Evolutionary conservation across 2,888 invertebrate genomes (phyloP).

Genomic region (Cephus pulcher): DNA sequence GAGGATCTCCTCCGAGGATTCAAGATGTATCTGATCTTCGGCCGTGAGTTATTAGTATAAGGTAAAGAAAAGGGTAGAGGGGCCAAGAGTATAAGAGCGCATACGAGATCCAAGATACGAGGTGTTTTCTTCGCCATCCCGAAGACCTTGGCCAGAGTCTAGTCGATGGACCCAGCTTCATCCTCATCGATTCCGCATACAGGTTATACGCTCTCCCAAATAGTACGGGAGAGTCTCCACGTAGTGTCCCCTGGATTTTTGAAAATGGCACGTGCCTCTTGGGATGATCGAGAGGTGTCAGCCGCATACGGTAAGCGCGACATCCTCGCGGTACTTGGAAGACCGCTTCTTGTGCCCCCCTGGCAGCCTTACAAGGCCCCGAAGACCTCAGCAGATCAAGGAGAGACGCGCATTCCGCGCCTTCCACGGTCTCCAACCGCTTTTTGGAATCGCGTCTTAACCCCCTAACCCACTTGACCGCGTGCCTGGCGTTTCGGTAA

Average conservation of each 20-base stretch:
- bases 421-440: slow-evolving; percentile 19
- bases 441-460: slow-evolving; percentile 37
- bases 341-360: slow-evolving; percentile 1
- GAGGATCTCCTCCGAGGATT: not conserved
- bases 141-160: not conserved
- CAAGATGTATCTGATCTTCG: slow-evolving; percentile 39
- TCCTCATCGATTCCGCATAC: not conserved
- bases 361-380: slow-evolving; percentile 4
- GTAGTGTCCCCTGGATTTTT: not conserved
- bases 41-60: slow-evolving; percentile 46
- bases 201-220: not conserved
- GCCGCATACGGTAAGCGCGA: not conserved
- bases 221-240: not conserved
- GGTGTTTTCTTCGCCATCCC: not conserved
- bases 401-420: not conserved
- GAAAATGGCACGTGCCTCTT: not conserved
- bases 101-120: not conserved
- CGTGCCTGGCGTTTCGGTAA: slow-evolving; percentile 20
- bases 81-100: not conserved
- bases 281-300: not conserved
- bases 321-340: slow-evolving; percentile 5
- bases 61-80: slow-evolving; percentile 1
- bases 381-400: not conserved
- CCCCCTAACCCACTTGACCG: slow-evolving; percentile 42
- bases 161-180: not conserved